These are phyloP conservation scores for Carassius auratus DNA, from an alignment of 2,113 vertebrate genomes.

Conservation along the genomic window DNA sequence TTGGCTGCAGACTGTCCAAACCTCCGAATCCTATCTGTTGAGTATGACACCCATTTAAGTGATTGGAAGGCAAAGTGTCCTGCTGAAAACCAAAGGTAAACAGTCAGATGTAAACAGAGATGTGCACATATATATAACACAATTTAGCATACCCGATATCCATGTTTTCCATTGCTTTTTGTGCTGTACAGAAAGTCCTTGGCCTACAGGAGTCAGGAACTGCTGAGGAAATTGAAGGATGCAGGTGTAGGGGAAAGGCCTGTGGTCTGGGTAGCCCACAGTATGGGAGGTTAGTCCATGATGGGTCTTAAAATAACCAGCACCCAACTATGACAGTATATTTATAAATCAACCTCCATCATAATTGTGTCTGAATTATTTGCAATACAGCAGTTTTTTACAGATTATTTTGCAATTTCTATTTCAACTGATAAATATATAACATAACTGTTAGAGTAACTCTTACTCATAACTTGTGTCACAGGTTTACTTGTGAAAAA, in stretches of 20 bases:
- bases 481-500: constrained; percentile 95
- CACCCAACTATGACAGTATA: background rate
- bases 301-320: constrained; percentile 30
- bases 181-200: constrained; percentile 84
- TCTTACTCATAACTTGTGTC: constrained; percentile 20
- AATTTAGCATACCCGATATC: background rate
- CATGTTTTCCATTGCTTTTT: background rate
- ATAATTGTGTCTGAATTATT: no score
- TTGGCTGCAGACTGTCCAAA: constrained; percentile 90
- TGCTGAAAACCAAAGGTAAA: constrained; percentile 88
- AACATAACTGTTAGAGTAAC: background rate
- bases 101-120: background rate
- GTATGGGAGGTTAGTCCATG: constrained; percentile 90
- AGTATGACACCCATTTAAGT: constrained; percentile 94
- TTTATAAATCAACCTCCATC: background rate
- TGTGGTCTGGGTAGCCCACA: constrained; percentile 94
- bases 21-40: constrained; percentile 93
- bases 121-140: background rate
- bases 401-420: no score
- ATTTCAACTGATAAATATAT: no score
- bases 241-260: constrained; percentile 95
- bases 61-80: constrained; percentile 95
- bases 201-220: constrained; percentile 89
- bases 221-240: constrained; percentile 88
- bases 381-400: no score